These are phyloP conservation scores for Galemys pyrenaicus DNA, from an alignment of 2,113 vertebrate species.

Conservation along the genomic window DNA sequence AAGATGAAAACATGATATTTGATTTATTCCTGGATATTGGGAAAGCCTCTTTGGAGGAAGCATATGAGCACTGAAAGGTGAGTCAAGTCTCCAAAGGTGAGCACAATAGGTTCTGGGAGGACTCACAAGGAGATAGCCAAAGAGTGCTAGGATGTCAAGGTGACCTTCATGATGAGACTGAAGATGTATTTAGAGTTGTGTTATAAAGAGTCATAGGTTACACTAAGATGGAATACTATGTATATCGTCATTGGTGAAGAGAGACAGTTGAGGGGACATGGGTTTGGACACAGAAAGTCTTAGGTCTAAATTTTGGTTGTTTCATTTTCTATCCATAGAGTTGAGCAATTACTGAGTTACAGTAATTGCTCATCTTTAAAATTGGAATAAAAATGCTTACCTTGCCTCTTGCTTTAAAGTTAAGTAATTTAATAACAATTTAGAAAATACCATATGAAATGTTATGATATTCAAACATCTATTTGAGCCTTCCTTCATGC, in stretches of 20 bases:
- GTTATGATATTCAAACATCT: background rate
- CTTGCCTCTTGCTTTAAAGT: background rate
- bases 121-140: background rate
- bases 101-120: background rate
- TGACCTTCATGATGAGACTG: background rate
- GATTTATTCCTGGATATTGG: background rate
- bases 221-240: background rate
- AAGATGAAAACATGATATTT: background rate
- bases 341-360: background rate
- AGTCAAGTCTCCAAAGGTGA: background rate
- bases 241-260: background rate
- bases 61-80: background rate
- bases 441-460: conserved; percentile 4
- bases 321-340: background rate
- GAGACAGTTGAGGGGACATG: background rate
- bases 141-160: background rate
- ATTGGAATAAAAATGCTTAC: background rate
- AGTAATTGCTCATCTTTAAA: conserved; percentile 37
- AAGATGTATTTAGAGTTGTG: background rate
- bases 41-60: background rate
- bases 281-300: background rate
- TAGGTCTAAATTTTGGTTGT: background rate
- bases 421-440: background rate
- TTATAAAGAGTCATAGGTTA: background rate
- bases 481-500: background rate